Conservation (phyloP, 2,113 vertebrate genomes). For the Silurus glanis region DNA sequence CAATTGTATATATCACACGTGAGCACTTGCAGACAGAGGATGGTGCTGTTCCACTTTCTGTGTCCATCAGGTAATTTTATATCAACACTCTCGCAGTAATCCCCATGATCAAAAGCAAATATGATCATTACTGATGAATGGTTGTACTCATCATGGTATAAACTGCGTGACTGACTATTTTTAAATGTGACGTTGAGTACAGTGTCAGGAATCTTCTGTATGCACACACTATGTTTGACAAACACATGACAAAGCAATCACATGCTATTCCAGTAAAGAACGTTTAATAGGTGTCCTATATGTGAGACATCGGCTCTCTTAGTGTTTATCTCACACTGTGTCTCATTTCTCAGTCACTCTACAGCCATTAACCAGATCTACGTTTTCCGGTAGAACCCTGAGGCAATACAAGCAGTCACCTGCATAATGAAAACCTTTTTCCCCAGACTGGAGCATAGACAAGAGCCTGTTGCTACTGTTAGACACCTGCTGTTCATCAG, state of each 20-base stretch:
- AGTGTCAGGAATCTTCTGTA: neutral
- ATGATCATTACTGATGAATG: constrained; percentile 9
- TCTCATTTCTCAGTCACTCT: neutral
- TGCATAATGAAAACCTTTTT: constrained; percentile 7
- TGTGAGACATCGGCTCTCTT: constrained; percentile 3
- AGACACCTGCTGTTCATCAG: constrained; percentile 1
- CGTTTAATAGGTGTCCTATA: neutral
- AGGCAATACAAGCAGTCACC: constrained; percentile 17
- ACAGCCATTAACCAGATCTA: neutral
- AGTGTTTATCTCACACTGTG: constrained; percentile 28
- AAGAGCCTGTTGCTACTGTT: neutral
- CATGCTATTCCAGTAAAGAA: constrained; percentile 21
- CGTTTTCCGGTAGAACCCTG: constrained; percentile 3
- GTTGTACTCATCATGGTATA: neutral
- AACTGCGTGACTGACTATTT: neutral
- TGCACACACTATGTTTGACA: neutral
- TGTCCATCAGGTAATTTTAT: constrained; percentile 44
- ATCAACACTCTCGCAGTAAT: constrained; percentile 34
- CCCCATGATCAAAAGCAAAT: constrained; percentile 33
- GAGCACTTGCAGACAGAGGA: constrained; percentile 62
- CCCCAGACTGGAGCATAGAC: neutral
- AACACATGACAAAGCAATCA: constrained; percentile 14
- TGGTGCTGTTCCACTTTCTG: constrained; percentile 46
- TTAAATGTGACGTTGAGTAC: neutral
- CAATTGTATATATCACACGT: constrained; percentile 72